Evolutionary conservation across 2,797 vertebrate genomes (phyloP), one percentile per base, ranked within the genome.

Genomic region (Onychomys leucogaster): DNA sequence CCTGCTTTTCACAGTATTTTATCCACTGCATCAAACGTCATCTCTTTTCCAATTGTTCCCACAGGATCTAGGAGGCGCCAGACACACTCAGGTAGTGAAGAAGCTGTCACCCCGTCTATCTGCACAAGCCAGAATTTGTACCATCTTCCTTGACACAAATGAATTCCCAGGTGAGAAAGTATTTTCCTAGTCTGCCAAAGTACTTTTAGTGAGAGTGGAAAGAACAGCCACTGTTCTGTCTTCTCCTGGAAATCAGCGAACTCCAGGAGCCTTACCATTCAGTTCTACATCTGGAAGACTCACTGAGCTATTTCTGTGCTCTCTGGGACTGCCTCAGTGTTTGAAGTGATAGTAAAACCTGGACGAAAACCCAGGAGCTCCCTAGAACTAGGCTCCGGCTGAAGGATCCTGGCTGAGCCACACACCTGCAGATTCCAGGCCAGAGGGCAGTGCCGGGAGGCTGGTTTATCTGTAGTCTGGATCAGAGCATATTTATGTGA

Each of bases 1-100:
- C 46, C n/a, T 89, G 16, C 67, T 29, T 91, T 12, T 43, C 94
- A 43, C 0, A 17, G 3, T 37, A 17, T 76, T 86, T 92, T 63
- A 19, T 69, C 83, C 5, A 46, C 2, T 29, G 8, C 9, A 25
- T n/a, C 52, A 78, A 32, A 94, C 25, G 65, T 69, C 29, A 84
- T 75, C 3, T 81, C 73, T 80, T 92, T 94, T 91, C 89, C 73
- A 57, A 19, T 96, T 87, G 86, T 87, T 19, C 41, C 90, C 55
- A 7, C 81, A 97, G 94, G 93, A 94, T 91, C 32, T 46, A 98
- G 77, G 87, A 57, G 12, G 77, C 92, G 21, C 94, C 16, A 90
- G 16, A 55, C 5, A 14, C 11, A n/a, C 75, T 37, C 25, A 21
- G 0, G 41, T 5, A 5, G 80, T 65, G 89, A 57, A 88, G 4